A percentile compares a stretch with the other conserved stretches of the same genome.
Evolutionary conservation across 2,797 vertebrate genomes (phyloP).

Genomic region (Taeniopygia guttata): DNA sequence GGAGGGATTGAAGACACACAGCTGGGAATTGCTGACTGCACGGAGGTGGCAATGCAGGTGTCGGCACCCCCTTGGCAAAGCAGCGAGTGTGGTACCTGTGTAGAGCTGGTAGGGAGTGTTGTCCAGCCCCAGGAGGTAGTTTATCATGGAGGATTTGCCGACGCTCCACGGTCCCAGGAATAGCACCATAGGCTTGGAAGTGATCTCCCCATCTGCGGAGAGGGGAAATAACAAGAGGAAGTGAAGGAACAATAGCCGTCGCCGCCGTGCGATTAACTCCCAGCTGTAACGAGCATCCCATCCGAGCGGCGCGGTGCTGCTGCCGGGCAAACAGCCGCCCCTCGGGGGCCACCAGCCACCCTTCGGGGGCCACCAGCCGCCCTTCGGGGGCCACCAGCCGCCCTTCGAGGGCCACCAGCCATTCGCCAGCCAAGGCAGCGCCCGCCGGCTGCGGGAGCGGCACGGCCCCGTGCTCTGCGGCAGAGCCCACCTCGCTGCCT

Average conservation of each 20-base stretch:
- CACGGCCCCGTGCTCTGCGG: neutral
- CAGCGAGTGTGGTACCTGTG: constrained; percentile 69
- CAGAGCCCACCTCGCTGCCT: neutral
- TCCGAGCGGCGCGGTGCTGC: neutral
- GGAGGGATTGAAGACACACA: rapidly evolving
- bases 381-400: neutral
- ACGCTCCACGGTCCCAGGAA: constrained; percentile 99
- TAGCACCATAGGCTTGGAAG: constrained; percentile 97
- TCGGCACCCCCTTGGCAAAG: neutral
- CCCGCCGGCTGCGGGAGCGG: neutral
- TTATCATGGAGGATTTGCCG: constrained; percentile 99
- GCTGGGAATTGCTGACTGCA: rapidly evolving
- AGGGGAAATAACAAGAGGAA: constrained; percentile 53
- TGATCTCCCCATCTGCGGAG: constrained; percentile 93
- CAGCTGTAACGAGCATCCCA: neutral
- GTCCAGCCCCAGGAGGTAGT: constrained; percentile 94
- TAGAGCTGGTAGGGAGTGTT: constrained; percentile 95
- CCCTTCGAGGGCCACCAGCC: neutral
- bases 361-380: too few relatives aligned
- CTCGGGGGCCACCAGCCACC: neutral
- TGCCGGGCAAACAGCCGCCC: neutral
- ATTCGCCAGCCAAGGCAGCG: neutral
- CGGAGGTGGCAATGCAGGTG: rapidly evolving
- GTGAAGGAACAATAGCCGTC: constrained; percentile 47
- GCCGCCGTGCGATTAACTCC: neutral